Conservation (phyloP, 1,140 invertebrate species). For the Brachionus calyciflorus region DNA sequence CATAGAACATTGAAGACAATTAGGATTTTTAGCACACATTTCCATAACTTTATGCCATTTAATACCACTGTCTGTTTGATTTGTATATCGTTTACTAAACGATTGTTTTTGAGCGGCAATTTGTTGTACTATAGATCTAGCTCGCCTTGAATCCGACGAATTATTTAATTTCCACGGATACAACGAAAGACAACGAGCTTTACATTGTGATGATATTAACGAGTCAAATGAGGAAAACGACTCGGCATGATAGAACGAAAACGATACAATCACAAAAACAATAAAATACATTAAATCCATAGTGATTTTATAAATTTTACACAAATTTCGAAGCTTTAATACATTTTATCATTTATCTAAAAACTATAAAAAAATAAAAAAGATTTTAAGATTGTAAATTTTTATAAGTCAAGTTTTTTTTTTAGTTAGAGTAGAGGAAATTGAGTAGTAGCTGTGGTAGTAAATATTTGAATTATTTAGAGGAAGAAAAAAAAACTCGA, state of each 20-base stretch:
- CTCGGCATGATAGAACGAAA: neutral
- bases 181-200: slow-evolving; percentile 41
- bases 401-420: no score
- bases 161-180: neutral
- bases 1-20: slow-evolving; percentile 28
- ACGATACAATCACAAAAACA: neutral
- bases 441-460: neutral
- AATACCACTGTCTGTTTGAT: neutral
- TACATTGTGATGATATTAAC: slow-evolving; percentile 39
- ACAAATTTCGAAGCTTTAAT: no score
- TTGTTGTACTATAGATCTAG: no score
- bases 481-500: no score
- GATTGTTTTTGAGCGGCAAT: neutral
- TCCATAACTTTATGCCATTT: slow-evolving; percentile 43
- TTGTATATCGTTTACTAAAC: neutral
- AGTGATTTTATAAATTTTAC: no score
- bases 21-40: slow-evolving; percentile 6
- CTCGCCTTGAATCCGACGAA: neutral
- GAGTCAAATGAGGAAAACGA: slow-evolving; percentile 30
- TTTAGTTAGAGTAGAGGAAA: neutral
- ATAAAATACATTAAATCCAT: neutral
- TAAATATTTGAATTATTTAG: slow-evolving; percentile 35
- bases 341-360: no score
- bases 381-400: no score
- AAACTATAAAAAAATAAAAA: no score